These are phyloP conservation scores for Torymus tubicola DNA, from an alignment of 2,888 invertebrate genomes.

Conservation along the genomic window DNA sequence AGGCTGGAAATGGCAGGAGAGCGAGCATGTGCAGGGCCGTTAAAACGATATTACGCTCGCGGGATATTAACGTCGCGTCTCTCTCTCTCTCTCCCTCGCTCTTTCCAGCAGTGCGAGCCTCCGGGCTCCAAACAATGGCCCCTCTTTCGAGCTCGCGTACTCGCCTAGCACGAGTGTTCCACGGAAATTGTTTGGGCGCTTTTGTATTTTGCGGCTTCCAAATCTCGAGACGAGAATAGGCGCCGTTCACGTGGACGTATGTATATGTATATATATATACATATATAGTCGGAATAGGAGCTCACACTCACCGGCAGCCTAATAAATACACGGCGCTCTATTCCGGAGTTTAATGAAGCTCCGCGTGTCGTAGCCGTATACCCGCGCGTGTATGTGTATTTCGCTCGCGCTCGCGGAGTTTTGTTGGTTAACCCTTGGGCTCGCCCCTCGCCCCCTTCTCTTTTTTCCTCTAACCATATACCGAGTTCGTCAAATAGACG, in stretches of 20 bases:
- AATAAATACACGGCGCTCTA: conserved; percentile 50
- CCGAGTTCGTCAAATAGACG: conserved; percentile 14
- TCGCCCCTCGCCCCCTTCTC: background rate
- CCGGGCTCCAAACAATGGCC: conserved; percentile 64
- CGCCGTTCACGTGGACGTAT: background rate
- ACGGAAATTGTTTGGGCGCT: conserved; percentile 71
- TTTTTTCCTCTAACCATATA: conserved; percentile 17
- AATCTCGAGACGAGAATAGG: conserved; percentile 68
- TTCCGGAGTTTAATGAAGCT: conserved; percentile 54
- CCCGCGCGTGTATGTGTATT: background rate
- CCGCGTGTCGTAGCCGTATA: background rate
- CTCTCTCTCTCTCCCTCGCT: conserved; percentile 1
- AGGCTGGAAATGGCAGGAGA: conserved; percentile 28
- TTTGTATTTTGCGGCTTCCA: conserved; percentile 72
- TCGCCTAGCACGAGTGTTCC: too few relatives aligned
- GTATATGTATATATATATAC: too few relatives aligned
- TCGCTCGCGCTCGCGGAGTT: conserved; percentile 5
- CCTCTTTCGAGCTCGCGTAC: too few relatives aligned
- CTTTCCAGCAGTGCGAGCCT: conserved; percentile 15
- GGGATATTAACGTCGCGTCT: conserved; percentile 65
- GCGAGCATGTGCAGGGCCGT: conserved; percentile 53
- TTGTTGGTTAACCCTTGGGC: conserved; percentile 36
- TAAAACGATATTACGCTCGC: conserved; percentile 69
- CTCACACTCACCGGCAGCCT: conserved; percentile 22
- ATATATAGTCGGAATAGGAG: background rate